phyloP scores from a whole-genome alignment of 2,113 vertebrate genomes.

The Rhinopomastus cyanomelas region DNA sequence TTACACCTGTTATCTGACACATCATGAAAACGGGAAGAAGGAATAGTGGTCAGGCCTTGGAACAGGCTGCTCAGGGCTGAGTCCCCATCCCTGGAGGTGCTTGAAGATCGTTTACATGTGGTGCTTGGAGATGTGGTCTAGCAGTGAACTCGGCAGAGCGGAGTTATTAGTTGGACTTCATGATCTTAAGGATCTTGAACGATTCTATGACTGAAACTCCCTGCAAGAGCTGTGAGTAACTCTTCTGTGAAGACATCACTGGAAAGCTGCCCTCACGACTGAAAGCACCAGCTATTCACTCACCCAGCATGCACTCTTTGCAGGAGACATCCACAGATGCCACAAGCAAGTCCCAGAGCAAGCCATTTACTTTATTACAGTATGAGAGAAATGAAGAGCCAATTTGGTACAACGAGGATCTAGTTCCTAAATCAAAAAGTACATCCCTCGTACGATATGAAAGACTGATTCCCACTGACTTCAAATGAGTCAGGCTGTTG shows the following conservation, averaged over 20 bases:
- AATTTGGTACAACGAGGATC: neutral
- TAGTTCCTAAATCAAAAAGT: constrained; percentile 2
- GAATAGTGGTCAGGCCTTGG: neutral
- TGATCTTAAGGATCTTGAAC: too few relatives aligned
- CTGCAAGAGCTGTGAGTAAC: neutral
- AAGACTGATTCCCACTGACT: neutral
- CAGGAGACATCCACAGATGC: neutral
- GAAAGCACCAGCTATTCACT: constrained; percentile 12
- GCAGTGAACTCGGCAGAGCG: too few relatives aligned
- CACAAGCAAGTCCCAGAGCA: constrained; percentile 18
- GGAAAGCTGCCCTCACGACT: neutral
- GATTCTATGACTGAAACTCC: neutral
- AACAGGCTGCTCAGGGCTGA: too few relatives aligned
- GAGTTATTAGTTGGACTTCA: too few relatives aligned
- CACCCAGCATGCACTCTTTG: neutral
- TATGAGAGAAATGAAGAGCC: neutral
- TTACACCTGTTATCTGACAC: neutral
- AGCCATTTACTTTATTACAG: constrained; percentile 25
- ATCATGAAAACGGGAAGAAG: neutral
- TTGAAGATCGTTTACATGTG: too few relatives aligned
- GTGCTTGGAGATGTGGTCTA: too few relatives aligned
- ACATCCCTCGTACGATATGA: neutral
- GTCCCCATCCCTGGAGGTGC: too few relatives aligned
- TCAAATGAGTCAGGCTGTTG: constrained; percentile 11
- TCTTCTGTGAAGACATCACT: neutral